Base-by-base conservation (phyloP, 2,888 invertebrate genomes). In the Melipona bicolor region DNA sequence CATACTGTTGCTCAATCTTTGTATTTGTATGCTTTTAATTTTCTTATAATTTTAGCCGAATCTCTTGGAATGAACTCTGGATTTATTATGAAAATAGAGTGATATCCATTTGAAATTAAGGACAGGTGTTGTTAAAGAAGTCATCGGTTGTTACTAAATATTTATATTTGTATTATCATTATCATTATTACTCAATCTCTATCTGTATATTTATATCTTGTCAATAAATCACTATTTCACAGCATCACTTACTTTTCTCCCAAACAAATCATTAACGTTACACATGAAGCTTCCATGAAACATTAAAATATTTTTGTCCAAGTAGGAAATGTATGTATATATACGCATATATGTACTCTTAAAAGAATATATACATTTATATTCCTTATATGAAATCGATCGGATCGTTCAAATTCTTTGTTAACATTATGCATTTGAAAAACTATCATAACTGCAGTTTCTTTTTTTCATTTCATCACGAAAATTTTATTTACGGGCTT, bases 141-240 rank as follows among this genome's bases (percentile, higher is more conserved):
- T 68, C 56, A 54, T 27, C 19, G 61, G 81, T 88, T 91, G 87
- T 91, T 92, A 91, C 91, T 92, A 92, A 92, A 92, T 93, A 92
- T 90, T 93, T 93, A 91, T 92, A 91, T 92, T 92, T 91, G 91
- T 92, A 93, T 92, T 92, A 92, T 56, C n/a, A n/a, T 56, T 32
- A 64, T 32, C 19, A 61, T 59, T 92, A 91, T 92, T 92, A 93
- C 92, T 92, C 90, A 92, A 92, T 92, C 89, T 83, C 91, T 92
- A 93, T 91, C 85, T 89, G 86, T 91, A 90, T 89, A 89, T 90
- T 89, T 92, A 89, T 91, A 90, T 91, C 90, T 92, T 89, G 87
- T 92, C 91, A 91, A 92, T 93, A 92, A 93, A 92, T 93, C 91
- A 92, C 92, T 93, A 93, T 92, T 91, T 93, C 93, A 93, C 93